Evolutionary conservation across 2,888 invertebrate species (phyloP), one percentile per base, ranked within the genome.

Genomic region (Tubulanus polymorphus): DNA sequence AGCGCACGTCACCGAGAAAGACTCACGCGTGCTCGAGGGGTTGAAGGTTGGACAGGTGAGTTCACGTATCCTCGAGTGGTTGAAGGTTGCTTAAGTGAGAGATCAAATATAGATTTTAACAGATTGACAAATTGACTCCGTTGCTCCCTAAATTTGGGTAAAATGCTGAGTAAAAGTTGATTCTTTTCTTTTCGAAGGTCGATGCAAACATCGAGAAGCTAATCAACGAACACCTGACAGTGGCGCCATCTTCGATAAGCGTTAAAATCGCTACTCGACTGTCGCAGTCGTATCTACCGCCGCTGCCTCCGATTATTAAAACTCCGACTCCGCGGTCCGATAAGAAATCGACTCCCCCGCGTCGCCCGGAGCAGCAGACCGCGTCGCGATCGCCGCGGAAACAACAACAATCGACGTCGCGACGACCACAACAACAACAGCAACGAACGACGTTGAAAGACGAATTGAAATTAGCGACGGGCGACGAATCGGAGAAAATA

Each of bases 31-130:
- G 1, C 59, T 76, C 29, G 76, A 78, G 51, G 78, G 76, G 18
- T 63, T 77, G 1, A 75, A 74, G 70, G 74, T 76, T 18, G 76
- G 73, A 37, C 75, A 77, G 72, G 73, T 75, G 48, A 57, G 57
- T 54, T 51, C 35, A 35, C n/a, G 35, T 15, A 15, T 35, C 12
- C n/a, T 12, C n/a, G n/a, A 35, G 12, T 23, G 27, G 12, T 45
- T 12, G 20, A 20, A 45, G 46, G n/a, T 18, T 45, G 46, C 10
- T 45, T 20, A 12, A 12, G 35, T 32, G 10, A 32, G 10, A 10
- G 35, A 12, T 10, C n/a, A 32, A 32, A 10, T 32, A n/a, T 12
- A n/a, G 35, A n/a, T 32, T 12, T 32, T 32, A 12, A 12, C 10
- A n/a, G 35, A 32, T 32, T 32, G 10, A 32, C 35, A 32, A 10